A percentile compares a stretch with the other conserved stretches of the same genome.
Evolutionary conservation across 2,113 vertebrate genomes (phyloP).

Genomic region (Microcebus ravelobensis): DNA sequence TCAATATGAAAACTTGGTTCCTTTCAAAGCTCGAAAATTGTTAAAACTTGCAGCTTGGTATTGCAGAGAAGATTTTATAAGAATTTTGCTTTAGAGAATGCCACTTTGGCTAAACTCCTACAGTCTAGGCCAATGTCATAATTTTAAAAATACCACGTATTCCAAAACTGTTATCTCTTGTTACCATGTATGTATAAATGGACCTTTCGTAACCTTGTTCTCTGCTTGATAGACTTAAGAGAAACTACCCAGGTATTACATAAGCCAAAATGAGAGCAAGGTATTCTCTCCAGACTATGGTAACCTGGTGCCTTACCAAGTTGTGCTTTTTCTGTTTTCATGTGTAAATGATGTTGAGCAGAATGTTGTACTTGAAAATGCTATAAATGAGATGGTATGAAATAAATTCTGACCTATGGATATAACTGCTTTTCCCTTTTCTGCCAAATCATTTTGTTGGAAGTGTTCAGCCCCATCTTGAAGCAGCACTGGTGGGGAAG

Average conservation of each 20-base stretch:
- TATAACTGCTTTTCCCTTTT: constrained; percentile 50
- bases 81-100: constrained; percentile 65
- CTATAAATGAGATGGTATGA: constrained; percentile 75
- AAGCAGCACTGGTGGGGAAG: not conserved
- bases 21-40: constrained; percentile 40
- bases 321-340: constrained; percentile 75
- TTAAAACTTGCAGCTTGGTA: constrained; percentile 53
- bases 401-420: constrained; percentile 82
- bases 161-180: constrained; percentile 64
- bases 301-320: constrained; percentile 85
- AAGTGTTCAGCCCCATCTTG: fast-evolving
- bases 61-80: constrained; percentile 59
- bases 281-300: constrained; percentile 64
- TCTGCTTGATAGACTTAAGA: constrained; percentile 63
- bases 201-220: constrained; percentile 71
- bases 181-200: constrained; percentile 67
- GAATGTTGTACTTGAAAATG: constrained; percentile 78
- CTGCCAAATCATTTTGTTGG: not conserved
- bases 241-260: constrained; percentile 69
- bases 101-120: constrained; percentile 52
- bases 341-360: constrained; percentile 74
- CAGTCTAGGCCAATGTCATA: constrained; percentile 62
- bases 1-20: constrained; percentile 44
- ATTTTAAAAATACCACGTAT: constrained; percentile 70
- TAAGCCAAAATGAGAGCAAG: constrained; percentile 25